Evolutionary conservation across 2,888 invertebrate species (phyloP).

Genomic region (Napeogenes inachia): DNA sequence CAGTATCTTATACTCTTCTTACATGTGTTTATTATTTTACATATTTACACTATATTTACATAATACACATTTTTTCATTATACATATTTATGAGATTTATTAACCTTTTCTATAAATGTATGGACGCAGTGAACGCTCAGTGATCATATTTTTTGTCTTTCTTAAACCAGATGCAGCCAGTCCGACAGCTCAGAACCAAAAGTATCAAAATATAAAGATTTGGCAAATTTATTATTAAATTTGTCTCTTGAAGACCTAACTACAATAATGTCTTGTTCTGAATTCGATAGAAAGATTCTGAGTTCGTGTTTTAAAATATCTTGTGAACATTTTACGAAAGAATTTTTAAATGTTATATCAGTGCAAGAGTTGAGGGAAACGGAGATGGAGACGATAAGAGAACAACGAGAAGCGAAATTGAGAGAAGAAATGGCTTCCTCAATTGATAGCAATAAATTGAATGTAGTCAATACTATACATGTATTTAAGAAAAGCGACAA

Average conservation of each 20-base stretch:
- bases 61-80: too few relatives aligned
- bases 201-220: conserved; percentile 53
- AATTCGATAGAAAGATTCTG: conserved; percentile 73
- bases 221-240: conserved; percentile 54
- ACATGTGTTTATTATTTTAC: too few relatives aligned
- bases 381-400: conserved; percentile 53
- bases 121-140: too few relatives aligned
- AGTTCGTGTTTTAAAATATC: conserved; percentile 70
- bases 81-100: too few relatives aligned
- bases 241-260: conserved; percentile 58
- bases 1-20: too few relatives aligned
- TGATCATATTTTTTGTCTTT: conserved; percentile 12
- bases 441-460: conserved; percentile 65
- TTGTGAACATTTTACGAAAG: conserved; percentile 66
- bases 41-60: too few relatives aligned
- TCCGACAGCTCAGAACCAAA: conserved; percentile 47
- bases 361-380: conserved; percentile 57
- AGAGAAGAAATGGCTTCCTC: conserved; percentile 60
- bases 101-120: too few relatives aligned
- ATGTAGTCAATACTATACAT: conserved; percentile 59
- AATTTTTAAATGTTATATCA: conserved; percentile 54
- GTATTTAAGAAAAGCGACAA: conserved; percentile 67
- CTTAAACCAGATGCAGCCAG: conserved; percentile 57
- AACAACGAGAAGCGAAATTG: conserved; percentile 46
- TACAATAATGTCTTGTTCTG: conserved; percentile 65